Base-by-base conservation (phyloP, 2,797 vertebrate genomes). In the Carcharodon carcharias region DNA sequence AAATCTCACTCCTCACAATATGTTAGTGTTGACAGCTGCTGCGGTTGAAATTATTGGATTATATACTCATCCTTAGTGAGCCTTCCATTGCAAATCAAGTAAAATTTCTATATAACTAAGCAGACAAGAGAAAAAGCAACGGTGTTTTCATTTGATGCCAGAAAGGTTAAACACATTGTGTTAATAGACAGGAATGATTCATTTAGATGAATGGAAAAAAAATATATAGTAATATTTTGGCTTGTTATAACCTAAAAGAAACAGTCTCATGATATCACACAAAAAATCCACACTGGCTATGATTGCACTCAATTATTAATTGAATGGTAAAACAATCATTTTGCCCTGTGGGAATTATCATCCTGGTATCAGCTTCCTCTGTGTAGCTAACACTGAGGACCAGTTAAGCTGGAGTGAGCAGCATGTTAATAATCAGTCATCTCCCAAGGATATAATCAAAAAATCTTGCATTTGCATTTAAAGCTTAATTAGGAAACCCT, bases 391-490 rank as follows among this genome's bases (percentile, higher is more conserved):
- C 12, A 50, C 63, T 28, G 50, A 77, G 28, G 50, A 54, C 69
- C 16, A 95, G 67, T 56, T 77, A 77, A 95, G 94, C 65, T 71
- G 93, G 40, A 71, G 40, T 28, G 65, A 71, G 93, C 93, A 69
- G 63, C 50, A 21, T 56, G 35, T 77, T 95, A 95, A 95, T 95
- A 73, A 95, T 95, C 67, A 95, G 69, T 28, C 65, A 95, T 95
- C 50, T 56, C 45, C 69, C 94, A 31, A 77, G 67, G 67, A 73
- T 77, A 71, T 71, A 35, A 50, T 95, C 94, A n/a, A 54, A 50
- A 77, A 54, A 77, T 71, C 69, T 77, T 54, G 40, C 69, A 95
- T 95, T 95, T 95, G 69, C 94, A 95, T 95, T 95, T 77, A 95
- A 71, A 95, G 28, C 69, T 63, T 77, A 95, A 95, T 95, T 95